Conservation (phyloP, 2,113 vertebrate species). For the Eidolon helvum region DNA sequence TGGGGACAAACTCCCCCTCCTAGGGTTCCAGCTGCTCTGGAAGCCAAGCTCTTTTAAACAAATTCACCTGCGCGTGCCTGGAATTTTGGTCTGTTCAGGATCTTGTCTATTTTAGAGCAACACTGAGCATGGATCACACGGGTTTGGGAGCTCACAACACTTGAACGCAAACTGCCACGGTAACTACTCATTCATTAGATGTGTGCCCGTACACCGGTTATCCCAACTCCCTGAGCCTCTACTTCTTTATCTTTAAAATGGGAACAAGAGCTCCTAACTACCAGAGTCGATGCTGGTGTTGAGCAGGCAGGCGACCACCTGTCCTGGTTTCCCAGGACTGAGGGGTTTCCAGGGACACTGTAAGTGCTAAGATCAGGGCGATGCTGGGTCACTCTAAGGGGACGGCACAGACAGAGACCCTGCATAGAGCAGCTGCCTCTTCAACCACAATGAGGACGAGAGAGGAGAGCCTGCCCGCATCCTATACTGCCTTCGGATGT, state of each 20-base stretch:
- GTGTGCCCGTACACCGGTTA: background rate
- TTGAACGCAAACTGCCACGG: background rate
- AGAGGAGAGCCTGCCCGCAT: background rate
- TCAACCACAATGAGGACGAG: fast-evolving
- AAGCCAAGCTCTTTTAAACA: background rate
- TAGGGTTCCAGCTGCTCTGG: background rate
- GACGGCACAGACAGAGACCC: background rate
- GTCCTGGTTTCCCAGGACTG: background rate
- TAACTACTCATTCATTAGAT: background rate
- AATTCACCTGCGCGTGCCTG: too few relatives aligned
- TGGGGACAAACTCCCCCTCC: background rate
- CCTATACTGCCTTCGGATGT: background rate
- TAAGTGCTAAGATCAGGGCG: background rate
- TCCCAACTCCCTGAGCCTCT: background rate
- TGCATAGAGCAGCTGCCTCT: background rate
- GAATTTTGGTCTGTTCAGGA: background rate
- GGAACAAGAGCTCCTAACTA: background rate
- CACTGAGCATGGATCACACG: background rate
- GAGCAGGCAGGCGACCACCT: background rate
- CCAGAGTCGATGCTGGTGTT: background rate
- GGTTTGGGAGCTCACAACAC: background rate
- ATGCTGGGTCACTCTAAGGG: background rate
- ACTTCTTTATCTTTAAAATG: background rate
- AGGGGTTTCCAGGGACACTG: background rate
- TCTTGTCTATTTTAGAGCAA: background rate